Evolutionary conservation across 2,888 invertebrate species (phyloP).

Genomic region (Chelonus formosanus): DNA sequence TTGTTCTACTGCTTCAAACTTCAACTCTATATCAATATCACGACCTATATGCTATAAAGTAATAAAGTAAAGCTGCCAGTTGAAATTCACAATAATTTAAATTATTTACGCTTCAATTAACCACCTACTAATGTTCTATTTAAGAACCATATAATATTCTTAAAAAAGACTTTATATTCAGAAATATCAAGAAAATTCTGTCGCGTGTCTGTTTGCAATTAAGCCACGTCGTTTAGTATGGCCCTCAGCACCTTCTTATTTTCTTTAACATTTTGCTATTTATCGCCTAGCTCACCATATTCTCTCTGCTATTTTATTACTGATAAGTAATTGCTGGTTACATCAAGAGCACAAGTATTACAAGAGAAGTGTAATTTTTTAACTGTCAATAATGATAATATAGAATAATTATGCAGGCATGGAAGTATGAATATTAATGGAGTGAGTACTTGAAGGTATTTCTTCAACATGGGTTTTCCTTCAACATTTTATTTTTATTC

Average conservation of each 20-base stretch:
- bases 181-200: constrained; percentile 48
- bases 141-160: too few species aligned
- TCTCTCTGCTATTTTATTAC: constrained; percentile 46
- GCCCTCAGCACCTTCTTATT: constrained; percentile 36
- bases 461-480: constrained; percentile 3
- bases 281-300: constrained; percentile 45
- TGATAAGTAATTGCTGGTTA: constrained; percentile 47
- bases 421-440: constrained; percentile 38
- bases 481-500: neutral
- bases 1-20: constrained; percentile 7
- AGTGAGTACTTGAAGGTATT: constrained; percentile 45
- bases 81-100: constrained; percentile 14
- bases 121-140: too few species aligned
- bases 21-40: constrained; percentile 14
- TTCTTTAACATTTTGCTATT: constrained; percentile 47
- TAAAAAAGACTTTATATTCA: constrained; percentile 45
- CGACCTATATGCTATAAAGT: constrained; percentile 17
- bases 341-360: constrained; percentile 30
- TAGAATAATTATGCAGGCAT: constrained; percentile 24
- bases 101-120: constrained; percentile 6
- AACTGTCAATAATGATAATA: constrained; percentile 45
- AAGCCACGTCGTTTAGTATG: constrained; percentile 38
- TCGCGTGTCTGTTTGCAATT: constrained; percentile 55
- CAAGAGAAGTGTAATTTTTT: constrained; percentile 33
- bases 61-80: constrained; percentile 31